Percentiles rank a stretch among this genome's conserved stretches.
Evolutionary conservation across 2,888 invertebrate species (phyloP).

Genomic region (Yponomeuta cagnagella): DNA sequence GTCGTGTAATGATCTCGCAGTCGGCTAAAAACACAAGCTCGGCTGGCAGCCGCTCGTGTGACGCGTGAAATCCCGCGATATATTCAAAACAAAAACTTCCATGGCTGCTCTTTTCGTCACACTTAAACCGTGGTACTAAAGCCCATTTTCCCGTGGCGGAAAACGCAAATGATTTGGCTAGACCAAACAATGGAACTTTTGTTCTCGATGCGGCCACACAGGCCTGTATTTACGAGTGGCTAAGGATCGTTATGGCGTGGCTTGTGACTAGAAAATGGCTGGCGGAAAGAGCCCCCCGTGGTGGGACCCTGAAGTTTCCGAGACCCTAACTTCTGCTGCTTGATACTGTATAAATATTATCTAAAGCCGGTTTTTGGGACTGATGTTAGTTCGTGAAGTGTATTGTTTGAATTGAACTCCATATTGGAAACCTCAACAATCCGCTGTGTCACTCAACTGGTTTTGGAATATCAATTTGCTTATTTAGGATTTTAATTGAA

Average conservation of each 20-base stretch:
- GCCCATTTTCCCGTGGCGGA: not conserved
- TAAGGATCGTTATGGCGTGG: conserved; percentile 2
- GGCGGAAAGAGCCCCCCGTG: not conserved
- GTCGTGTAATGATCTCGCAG: no score
- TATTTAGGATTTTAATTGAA: not conserved
- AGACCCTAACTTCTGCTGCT: conserved; percentile 45
- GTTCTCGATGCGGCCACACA: not conserved
- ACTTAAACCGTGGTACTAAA: not conserved
- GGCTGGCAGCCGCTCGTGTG: conserved; percentile 18
- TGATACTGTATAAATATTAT: conserved; percentile 58
- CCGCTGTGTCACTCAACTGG: not conserved
- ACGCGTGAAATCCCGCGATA: conserved; percentile 4
- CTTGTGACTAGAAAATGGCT: not conserved
- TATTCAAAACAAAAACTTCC: conserved; percentile 9
- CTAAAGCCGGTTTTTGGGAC: conserved; percentile 46
- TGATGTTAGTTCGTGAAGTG: conserved; percentile 38
- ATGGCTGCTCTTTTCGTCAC: conserved; percentile 4
- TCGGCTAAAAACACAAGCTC: conserved; percentile 21
- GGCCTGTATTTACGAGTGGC: not conserved
- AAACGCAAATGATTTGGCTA: conserved; percentile 1
- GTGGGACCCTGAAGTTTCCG: conserved; percentile 32
- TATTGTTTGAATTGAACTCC: conserved; percentile 42
- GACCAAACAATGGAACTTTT: conserved; percentile 7
- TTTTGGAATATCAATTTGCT: not conserved
- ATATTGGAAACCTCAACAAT: conserved; percentile 1